Evolutionary conservation across 1,140 invertebrate species (phyloP).

Genomic region (Sipha flava): DNA sequence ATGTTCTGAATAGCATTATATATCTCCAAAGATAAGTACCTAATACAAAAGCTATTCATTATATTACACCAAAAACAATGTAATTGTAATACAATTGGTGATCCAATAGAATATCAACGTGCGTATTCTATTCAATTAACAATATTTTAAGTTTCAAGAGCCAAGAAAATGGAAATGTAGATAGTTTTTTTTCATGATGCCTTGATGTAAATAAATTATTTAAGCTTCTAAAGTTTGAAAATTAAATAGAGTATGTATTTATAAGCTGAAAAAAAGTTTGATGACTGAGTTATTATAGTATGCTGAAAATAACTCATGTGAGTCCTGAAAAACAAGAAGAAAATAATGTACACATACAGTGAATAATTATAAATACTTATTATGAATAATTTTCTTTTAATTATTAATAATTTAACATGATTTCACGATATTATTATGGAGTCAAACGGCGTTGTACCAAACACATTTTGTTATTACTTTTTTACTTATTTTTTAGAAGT

Average conservation of each 20-base stretch:
- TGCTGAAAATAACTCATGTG: too few species aligned
- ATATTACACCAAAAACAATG: too few species aligned
- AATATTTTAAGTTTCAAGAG: neutral
- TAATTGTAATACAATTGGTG: neutral
- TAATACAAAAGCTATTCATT: neutral
- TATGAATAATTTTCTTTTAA: too few species aligned
- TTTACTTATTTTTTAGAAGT: too few species aligned
- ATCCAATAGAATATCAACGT: neutral
- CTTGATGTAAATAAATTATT: neutral
- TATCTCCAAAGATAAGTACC: neutral
- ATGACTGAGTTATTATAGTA: neutral
- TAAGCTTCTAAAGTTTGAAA: neutral
- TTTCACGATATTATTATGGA: too few species aligned
- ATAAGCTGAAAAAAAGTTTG: neutral
- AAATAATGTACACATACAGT: too few species aligned
- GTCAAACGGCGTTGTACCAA: too few species aligned
- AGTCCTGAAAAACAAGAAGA: too few species aligned
- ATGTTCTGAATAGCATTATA: neutral
- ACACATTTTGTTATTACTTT: too few species aligned
- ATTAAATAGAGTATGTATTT: neutral
- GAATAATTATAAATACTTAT: too few species aligned
- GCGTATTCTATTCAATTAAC: neutral
- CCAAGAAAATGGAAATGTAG: neutral
- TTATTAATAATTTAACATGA: too few species aligned
- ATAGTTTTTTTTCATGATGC: neutral